Evolutionary conservation across 2,797 vertebrate genomes (phyloP).

Genomic region (Oryzias sinensis): DNA sequence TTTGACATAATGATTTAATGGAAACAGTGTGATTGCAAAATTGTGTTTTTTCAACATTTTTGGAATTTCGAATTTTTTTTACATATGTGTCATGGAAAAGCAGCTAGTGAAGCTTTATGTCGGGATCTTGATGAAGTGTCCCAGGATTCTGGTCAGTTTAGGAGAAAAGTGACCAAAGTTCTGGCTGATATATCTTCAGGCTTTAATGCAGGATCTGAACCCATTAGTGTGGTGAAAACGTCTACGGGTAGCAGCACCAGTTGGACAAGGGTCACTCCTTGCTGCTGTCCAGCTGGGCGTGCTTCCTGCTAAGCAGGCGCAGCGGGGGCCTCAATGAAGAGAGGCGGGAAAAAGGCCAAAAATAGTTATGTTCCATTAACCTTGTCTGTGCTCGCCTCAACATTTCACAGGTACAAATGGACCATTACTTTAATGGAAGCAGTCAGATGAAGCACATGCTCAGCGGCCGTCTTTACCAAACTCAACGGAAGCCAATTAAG

Average conservation of each 20-base stretch:
- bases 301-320: neutral
- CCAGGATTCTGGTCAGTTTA: too few species aligned
- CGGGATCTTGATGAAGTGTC: too few species aligned
- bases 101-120: too few species aligned
- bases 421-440: conserved; percentile 59
- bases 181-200: too few species aligned
- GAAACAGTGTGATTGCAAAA: too few species aligned
- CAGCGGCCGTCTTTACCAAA: conserved; percentile 49
- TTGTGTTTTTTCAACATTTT: too few species aligned
- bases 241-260: neutral
- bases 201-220: too few species aligned
- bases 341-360: conserved; percentile 2
- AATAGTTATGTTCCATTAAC: conserved; percentile 46
- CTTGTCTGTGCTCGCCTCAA: conserved; percentile 45
- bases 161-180: too few species aligned
- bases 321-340: neutral
- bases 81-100: too few species aligned
- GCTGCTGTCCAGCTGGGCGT: neutral
- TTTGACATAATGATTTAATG: too few species aligned
- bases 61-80: too few species aligned
- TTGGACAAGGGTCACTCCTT: neutral
- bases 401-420: conserved; percentile 57
- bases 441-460: conserved; percentile 58
- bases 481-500: conserved; percentile 62
- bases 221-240: neutral